Evolutionary conservation across 2,888 invertebrate species (phyloP), one percentile per base, ranked within the genome.

Genomic region (Sipha maydis): DNA sequence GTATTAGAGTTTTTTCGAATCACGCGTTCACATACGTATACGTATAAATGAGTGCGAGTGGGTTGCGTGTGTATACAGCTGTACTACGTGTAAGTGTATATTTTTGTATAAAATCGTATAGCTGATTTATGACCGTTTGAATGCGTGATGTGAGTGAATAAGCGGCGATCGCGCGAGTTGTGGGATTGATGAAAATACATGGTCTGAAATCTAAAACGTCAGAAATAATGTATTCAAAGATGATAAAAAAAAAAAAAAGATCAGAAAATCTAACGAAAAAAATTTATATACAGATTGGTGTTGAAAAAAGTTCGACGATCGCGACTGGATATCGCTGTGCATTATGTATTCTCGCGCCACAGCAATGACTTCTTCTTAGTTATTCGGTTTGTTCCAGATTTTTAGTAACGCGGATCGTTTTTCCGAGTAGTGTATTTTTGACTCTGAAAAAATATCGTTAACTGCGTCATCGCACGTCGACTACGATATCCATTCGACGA

Each of bases 101-200:
- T 61, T 79, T 67, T 67, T 25, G n/a, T 41, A 61, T 21, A 28
- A 67, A 67, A 73, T 34, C 73, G 34, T 19, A 71, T 34, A 80
- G 28, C 69, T 28, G 69, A 69, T 69, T 17, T 80, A 41, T 41
- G 48, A 41, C 28, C n/a, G 80, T 80, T 67, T 41, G 67, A 67
- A 67, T n/a, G 67, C 80, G 80, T 67, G 80, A 80, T 67, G 80
- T 80, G 67, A 80, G 67, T 80, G 28, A 67, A 67, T 67, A 67
- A 79, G 67, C 28, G n/a, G 28, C 1, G 28, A 38, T 34, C 73
- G 31, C n/a, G 11, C 21, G 21, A 25, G 28, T 9, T 9, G n/a
- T 8, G 69, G 34, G 8, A n/a, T 61, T 61, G 79, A 79, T 61
- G 34, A 61, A 79, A 61, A 14, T 61, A 34, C 34, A 79, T 25